phyloP scores from a whole-genome alignment of 2,797 vertebrate genomes.

The Holocentrus rufus region DNA sequence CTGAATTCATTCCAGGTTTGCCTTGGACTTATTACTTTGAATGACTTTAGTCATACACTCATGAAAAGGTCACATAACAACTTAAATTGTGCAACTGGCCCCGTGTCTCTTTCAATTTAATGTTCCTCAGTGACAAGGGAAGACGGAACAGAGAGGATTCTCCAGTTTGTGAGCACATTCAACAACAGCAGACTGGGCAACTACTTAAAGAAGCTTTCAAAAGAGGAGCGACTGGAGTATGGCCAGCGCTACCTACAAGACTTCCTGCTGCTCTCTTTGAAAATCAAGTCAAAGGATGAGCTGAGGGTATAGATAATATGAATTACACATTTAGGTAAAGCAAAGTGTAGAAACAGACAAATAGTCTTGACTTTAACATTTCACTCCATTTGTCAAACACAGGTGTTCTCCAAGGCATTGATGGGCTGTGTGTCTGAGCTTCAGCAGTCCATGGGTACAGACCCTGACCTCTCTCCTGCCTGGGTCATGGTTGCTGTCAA shows the following conservation, averaged over 20 bases:
- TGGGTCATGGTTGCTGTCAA: conserved; percentile 76
- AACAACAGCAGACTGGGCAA: conserved; percentile 64
- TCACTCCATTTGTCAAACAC: background rate
- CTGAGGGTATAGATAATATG: conserved; percentile 57
- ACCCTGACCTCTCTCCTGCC: conserved; percentile 70
- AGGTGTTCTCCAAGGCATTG: conserved; percentile 73
- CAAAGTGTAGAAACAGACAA: background rate
- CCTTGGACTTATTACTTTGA: background rate
- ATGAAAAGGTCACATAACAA: background rate
- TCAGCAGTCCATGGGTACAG: conserved; percentile 53
- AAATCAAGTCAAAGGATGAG: conserved; percentile 69
- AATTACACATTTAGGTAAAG: background rate
- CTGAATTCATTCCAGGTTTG: conserved; percentile 78
- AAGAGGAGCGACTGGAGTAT: conserved; percentile 54
- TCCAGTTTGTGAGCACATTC: conserved; percentile 75
- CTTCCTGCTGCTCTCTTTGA: conserved; percentile 75
- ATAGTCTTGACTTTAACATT: background rate
- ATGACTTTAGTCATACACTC: background rate
- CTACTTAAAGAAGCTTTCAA: conserved; percentile 68
- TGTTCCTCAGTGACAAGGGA: conserved; percentile 55
- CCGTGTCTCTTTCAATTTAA: background rate
- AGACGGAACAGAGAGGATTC: conserved; percentile 53
- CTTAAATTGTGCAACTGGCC: background rate
- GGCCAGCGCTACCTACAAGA: conserved; percentile 71
- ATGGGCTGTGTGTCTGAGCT: conserved; percentile 73